A percentile compares a stretch with the other conserved stretches of the same genome.
Conservation (phyloP, 2,888 invertebrate genomes). For the Dicroscelio sp. region DNA sequence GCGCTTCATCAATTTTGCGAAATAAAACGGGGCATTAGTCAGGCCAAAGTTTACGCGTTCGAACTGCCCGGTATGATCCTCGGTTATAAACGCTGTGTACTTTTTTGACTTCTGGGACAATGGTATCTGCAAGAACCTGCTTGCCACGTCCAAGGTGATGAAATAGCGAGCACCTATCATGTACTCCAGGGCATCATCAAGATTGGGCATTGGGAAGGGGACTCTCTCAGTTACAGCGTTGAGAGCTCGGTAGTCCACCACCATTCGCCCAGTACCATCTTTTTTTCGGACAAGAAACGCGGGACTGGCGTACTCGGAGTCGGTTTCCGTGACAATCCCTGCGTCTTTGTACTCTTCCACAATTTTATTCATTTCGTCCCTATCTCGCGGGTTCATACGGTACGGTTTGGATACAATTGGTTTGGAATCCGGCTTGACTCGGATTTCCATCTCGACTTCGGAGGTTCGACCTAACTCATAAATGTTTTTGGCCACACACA, state of each 20-base stretch:
- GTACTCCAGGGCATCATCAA: too few relatives aligned
- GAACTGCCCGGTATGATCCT: constrained; percentile 34
- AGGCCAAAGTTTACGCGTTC: constrained; percentile 35
- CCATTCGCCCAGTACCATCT: constrained; percentile 21
- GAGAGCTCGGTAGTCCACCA: constrained; percentile 24
- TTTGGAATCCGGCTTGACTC: background rate
- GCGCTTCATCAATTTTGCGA: constrained; percentile 28
- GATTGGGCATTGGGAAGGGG: too few relatives aligned
- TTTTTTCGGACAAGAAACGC: constrained; percentile 25
- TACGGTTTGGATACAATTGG: constrained; percentile 49
- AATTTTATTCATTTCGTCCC: constrained; percentile 19
- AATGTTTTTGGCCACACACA: too few relatives aligned
- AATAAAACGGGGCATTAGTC: constrained; percentile 35
- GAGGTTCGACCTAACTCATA: constrained; percentile 2
- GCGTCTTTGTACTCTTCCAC: constrained; percentile 37
- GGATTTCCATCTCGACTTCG: constrained; percentile 50
- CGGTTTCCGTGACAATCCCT: constrained; percentile 62
- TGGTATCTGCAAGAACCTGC: too few relatives aligned
- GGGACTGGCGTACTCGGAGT: constrained; percentile 54
- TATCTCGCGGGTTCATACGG: constrained; percentile 47
- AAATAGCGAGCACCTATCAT: too few relatives aligned
- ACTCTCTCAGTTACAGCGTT: constrained; percentile 1
- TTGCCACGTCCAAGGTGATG: too few relatives aligned
- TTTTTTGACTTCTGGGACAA: too few relatives aligned
- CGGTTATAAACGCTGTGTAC: constrained; percentile 47